A percentile compares a stretch with the other conserved stretches of the same genome.
Conservation (phyloP, 2,797 vertebrate genomes). For the Rhynchonycteris naso region DNA sequence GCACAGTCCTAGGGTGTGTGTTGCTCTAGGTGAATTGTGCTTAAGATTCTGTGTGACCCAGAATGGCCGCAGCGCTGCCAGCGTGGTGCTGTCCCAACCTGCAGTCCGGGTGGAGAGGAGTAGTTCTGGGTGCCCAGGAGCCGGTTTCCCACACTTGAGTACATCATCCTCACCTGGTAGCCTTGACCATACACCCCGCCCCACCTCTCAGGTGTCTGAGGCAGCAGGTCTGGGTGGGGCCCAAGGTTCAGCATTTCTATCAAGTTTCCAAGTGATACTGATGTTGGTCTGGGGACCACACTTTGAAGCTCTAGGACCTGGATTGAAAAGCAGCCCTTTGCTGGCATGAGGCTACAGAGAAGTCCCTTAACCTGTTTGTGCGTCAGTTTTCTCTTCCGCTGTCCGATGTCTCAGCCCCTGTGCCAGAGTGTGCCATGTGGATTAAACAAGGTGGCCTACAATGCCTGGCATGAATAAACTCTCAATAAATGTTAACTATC, state of each 20-base stretch:
- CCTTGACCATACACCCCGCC: not conserved
- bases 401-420: accelerated
- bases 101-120: not conserved
- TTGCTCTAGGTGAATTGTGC: not conserved
- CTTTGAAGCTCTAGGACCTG: not conserved
- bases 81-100: accelerated
- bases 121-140: not conserved
- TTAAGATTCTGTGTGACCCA: not conserved
- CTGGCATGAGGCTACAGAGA: no score
- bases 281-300: not conserved
- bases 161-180: not conserved
- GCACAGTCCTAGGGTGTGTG: not conserved
- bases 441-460: not conserved
- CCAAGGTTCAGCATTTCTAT: not conserved
- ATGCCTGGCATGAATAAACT: not conserved
- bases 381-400: not conserved
- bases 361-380: no score
- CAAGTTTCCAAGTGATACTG: not conserved
- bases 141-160: not conserved
- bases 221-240: not conserved
- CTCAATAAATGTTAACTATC: not conserved
- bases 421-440: no score
- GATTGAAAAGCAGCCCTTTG: not conserved
- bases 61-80: not conserved
- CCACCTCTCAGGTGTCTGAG: not conserved